Conservation (phyloP, 2,113 vertebrate genomes). For the Hippoglossus stenolepis region DNA sequence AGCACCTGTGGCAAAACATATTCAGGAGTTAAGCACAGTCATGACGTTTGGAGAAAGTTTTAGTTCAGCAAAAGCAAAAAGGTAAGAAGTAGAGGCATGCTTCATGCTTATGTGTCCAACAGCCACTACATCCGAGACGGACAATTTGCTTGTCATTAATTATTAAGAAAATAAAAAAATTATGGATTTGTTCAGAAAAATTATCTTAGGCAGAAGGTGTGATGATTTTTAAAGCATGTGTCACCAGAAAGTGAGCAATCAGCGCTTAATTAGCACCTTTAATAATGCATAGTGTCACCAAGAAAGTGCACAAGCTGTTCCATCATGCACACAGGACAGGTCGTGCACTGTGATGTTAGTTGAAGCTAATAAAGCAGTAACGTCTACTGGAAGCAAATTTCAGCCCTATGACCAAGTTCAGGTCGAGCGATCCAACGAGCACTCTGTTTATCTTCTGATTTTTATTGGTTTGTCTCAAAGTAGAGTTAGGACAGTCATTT, state of each 20-base stretch:
- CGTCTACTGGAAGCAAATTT: constrained; percentile 58
- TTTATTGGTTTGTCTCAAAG: constrained; percentile 2
- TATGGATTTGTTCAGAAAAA: constrained; percentile 15
- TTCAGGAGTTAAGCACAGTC: constrained; percentile 3
- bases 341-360: constrained; percentile 35
- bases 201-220: background rate
- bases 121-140: background rate
- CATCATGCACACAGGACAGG: constrained; percentile 35
- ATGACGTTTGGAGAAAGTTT: background rate
- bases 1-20: background rate
- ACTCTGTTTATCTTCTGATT: constrained; percentile 12
- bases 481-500: constrained; percentile 49
- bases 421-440: constrained; percentile 22
- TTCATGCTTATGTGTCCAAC: background rate
- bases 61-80: constrained; percentile 6
- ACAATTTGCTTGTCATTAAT: background rate
- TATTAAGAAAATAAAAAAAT: constrained; percentile 1
- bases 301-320: constrained; percentile 34
- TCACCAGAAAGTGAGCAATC: constrained; percentile 16
- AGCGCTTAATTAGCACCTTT: too few species aligned
- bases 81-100: background rate
- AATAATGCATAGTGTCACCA: background rate
- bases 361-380: constrained; percentile 31
- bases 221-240: background rate
- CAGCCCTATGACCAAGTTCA: constrained; percentile 51